A percentile compares a stretch with the other conserved stretches of the same genome.
Evolutionary conservation across 2,113 vertebrate species (phyloP).

Genomic region (Pterophyllum scalare): DNA sequence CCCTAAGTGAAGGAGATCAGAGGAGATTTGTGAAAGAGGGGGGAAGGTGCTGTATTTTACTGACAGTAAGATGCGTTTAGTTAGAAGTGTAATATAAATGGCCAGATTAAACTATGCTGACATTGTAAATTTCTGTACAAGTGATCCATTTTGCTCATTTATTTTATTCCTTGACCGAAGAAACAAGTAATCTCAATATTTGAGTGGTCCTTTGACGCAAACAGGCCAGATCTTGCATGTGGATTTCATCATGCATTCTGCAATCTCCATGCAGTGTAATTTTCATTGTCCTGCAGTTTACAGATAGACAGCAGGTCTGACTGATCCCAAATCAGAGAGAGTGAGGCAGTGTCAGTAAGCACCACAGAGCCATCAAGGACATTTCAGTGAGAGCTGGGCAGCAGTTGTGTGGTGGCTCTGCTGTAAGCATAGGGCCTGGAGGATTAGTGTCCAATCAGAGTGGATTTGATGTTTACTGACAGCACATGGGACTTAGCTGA

Average conservation of each 20-base stretch:
- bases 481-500: slow-evolving; percentile 72
- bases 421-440: slow-evolving; percentile 61
- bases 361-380: slow-evolving; percentile 62
- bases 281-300: slow-evolving; percentile 23
- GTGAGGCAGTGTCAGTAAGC: slow-evolving; percentile 35
- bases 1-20: slow-evolving; percentile 63
- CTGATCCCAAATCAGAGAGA: slow-evolving; percentile 47
- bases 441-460: slow-evolving; percentile 80
- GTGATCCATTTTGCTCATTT: neutral
- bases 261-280: neutral
- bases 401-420: slow-evolving; percentile 66
- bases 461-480: slow-evolving; percentile 80
- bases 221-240: neutral
- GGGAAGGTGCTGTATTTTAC: slow-evolving; percentile 37
- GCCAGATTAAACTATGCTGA: neutral
- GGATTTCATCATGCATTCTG: slow-evolving; percentile 3
- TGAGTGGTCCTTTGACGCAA: neutral
- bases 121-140: neutral
- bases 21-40: slow-evolving; percentile 54
- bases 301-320: slow-evolving; percentile 21
- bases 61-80: slow-evolving; percentile 25
- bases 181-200: neutral
- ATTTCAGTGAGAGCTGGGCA: slow-evolving; percentile 60
- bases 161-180: neutral
- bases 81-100: slow-evolving; percentile 2